Evolutionary conservation across 2,888 invertebrate genomes (phyloP).

Genomic region (Lordiphosa andalusiaca): DNA sequence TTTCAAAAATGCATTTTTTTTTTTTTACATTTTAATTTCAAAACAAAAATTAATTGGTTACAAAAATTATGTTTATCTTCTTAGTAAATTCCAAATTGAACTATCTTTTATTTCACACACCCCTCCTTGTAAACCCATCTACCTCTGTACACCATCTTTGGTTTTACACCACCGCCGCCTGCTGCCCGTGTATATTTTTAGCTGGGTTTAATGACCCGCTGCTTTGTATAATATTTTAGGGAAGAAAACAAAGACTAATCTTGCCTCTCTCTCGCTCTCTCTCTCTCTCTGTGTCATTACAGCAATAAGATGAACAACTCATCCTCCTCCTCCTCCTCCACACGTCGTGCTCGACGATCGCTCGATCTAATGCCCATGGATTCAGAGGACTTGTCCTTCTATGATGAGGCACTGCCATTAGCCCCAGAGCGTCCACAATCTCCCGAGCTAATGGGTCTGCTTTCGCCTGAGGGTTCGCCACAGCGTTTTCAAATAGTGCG

Average conservation of each 20-base stretch:
- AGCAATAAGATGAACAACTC: slow-evolving; percentile 47
- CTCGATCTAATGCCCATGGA: slow-evolving; percentile 70
- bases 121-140: too few relatives aligned
- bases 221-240: slow-evolving; percentile 34
- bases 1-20: too few relatives aligned
- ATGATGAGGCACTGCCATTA: slow-evolving; percentile 64
- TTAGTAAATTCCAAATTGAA: too few relatives aligned
- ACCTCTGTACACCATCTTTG: too few relatives aligned
- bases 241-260: slow-evolving; percentile 49
- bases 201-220: slow-evolving; percentile 67
- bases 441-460: slow-evolving; percentile 71
- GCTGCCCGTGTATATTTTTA: slow-evolving; percentile 54
- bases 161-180: slow-evolving; percentile 28
- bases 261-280: slow-evolving; percentile 32
- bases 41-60: too few relatives aligned
- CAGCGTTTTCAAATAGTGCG: slow-evolving; percentile 76
- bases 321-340: slow-evolving; percentile 15
- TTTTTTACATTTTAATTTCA: too few relatives aligned
- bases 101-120: too few relatives aligned
- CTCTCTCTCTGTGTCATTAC: slow-evolving; percentile 13
- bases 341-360: slow-evolving; percentile 51
- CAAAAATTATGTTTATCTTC: too few relatives aligned
- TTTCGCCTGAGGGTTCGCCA: slow-evolving; percentile 79
- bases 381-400: slow-evolving; percentile 79
- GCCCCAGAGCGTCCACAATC: slow-evolving; percentile 56